Conservation (phyloP, 1,140 invertebrate species). For the Conus betulinus region DNA sequence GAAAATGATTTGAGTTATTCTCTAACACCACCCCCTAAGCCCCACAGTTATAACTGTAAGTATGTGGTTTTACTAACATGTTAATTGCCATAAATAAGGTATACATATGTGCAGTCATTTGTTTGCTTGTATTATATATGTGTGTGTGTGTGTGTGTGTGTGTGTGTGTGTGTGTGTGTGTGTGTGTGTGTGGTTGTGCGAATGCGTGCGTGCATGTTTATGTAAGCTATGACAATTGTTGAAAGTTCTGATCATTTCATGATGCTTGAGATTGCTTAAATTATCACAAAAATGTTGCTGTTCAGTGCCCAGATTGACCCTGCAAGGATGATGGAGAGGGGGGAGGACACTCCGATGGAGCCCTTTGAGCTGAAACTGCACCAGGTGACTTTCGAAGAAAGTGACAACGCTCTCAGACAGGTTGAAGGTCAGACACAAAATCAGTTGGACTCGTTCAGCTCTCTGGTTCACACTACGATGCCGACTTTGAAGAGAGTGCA, state of each 20-base stretch:
- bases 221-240: neutral
- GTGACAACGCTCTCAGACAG: constrained; percentile 14
- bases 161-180: constrained; percentile 20
- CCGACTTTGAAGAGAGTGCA: constrained; percentile 40
- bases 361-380: constrained; percentile 70
- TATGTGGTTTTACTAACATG: no score
- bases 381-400: constrained; percentile 67
- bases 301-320: constrained; percentile 8
- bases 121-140: no score
- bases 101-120: no score
- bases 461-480: constrained; percentile 67
- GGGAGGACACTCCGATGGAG: constrained; percentile 63
- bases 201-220: neutral
- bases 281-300: no score
- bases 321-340: constrained; percentile 32
- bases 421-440: constrained; percentile 18
- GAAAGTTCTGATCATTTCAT: no score
- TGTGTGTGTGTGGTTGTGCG: neutral
- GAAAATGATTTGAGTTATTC: no score
- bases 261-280: no score
- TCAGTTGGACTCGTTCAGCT: constrained; percentile 64
- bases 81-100: no score
- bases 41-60: no score
- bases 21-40: no score
- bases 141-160: neutral